phyloP scores from a whole-genome alignment of 2,888 invertebrate genomes.

The Quadroppia sp. region DNA sequence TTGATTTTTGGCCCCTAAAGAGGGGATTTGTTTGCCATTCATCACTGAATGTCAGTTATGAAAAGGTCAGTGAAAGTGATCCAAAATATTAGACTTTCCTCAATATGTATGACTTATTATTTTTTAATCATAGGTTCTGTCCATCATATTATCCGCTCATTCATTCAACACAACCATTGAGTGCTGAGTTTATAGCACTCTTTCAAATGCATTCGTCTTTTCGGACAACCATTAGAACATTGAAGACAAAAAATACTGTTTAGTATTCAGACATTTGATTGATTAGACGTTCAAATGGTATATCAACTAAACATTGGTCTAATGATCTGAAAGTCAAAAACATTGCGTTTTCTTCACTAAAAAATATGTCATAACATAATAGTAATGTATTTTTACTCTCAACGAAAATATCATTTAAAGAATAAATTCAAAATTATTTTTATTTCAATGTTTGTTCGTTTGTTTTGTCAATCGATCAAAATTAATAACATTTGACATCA shows the following conservation, averaged over 20 bases:
- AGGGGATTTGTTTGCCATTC: slow-evolving; percentile 20
- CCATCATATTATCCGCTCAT: not conserved
- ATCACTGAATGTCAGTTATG: slow-evolving; percentile 16
- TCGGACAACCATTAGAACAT: not conserved
- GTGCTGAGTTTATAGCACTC: not conserved
- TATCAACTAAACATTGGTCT: not conserved
- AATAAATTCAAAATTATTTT: no score
- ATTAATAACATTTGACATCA: no score
- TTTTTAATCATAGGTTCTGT: slow-evolving; percentile 9
- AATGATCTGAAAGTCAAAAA: slow-evolving; percentile 10
- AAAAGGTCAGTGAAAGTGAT: not conserved
- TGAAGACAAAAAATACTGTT: not conserved
- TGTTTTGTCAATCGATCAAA: not conserved
- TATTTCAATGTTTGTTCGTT: not conserved
- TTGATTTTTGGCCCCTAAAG: not conserved
- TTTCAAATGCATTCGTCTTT: not conserved
- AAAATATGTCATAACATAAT: no score
- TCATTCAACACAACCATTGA: not conserved
- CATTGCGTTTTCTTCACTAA: no score
- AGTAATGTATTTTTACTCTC: no score
- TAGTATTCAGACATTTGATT: not conserved
- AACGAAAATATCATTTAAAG: no score
- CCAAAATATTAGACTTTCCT: not conserved
- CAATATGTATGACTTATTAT: not conserved
- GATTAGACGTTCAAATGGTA: not conserved